A percentile compares a stretch with the other conserved stretches of the same genome.
Conservation (phyloP, 2,888 invertebrate genomes). For the Xylocampa areola region DNA sequence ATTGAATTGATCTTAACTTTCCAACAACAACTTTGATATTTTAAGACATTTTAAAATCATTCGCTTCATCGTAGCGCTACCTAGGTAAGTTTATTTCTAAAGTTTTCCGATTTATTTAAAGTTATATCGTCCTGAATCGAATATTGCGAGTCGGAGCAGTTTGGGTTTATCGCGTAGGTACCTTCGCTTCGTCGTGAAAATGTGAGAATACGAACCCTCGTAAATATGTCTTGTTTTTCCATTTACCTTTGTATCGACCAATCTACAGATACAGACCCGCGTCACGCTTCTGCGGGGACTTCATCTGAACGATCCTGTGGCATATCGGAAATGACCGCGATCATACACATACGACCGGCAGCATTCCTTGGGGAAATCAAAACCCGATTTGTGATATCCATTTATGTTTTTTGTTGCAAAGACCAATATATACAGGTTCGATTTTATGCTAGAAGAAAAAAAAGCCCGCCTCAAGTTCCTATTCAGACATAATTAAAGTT, state of each 20-base stretch:
- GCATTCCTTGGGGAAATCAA: slow-evolving; percentile 79
- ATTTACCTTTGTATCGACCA: slow-evolving; percentile 72
- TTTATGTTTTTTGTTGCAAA: slow-evolving; percentile 58
- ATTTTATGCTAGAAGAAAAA: background rate
- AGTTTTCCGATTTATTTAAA: slow-evolving; percentile 58
- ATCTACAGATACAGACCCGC: slow-evolving; percentile 68
- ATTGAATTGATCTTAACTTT: slow-evolving; percentile 62
- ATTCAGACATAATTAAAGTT: slow-evolving; percentile 47
- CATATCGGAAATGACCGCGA: slow-evolving; percentile 76
- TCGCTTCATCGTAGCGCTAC: slow-evolving; percentile 38
- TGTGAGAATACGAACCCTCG: slow-evolving; percentile 70
- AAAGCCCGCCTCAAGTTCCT: slow-evolving; percentile 21
- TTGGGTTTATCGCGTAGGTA: slow-evolving; percentile 64
- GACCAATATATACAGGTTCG: slow-evolving; percentile 16
- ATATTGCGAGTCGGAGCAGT: slow-evolving; percentile 60
- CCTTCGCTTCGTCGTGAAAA: slow-evolving; percentile 64
- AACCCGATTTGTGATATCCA: slow-evolving; percentile 76
- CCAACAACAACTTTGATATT: slow-evolving; percentile 43
- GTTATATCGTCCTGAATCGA: slow-evolving; percentile 60
- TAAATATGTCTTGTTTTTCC: slow-evolving; percentile 76
- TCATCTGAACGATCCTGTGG: slow-evolving; percentile 67
- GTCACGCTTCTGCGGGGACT: slow-evolving; percentile 72
- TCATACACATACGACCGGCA: slow-evolving; percentile 69
- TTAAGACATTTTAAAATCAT: slow-evolving; percentile 59
- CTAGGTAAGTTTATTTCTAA: slow-evolving; percentile 37